Conservation (phyloP, 2,888 invertebrate genomes). For the Plemyria rubiginata region DNA sequence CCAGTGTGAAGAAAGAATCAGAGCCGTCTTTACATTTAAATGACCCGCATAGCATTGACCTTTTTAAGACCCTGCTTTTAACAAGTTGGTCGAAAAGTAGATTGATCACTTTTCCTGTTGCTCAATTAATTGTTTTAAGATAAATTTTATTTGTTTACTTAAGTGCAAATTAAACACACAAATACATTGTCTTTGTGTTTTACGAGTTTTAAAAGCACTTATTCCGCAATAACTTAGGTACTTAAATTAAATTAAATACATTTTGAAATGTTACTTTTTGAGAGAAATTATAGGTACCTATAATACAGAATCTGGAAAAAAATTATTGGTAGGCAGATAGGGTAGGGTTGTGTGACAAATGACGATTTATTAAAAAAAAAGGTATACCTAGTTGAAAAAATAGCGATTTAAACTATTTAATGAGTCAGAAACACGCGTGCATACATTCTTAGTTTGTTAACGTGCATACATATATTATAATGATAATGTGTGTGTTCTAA, state of each 20-base stretch:
- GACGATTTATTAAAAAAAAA: too few species aligned
- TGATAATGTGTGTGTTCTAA: too few species aligned
- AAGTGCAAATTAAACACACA: not conserved
- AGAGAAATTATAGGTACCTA: too few species aligned
- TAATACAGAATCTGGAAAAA: too few species aligned
- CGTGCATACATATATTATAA: too few species aligned
- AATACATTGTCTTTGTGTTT: not conserved
- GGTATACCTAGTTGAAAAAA: too few species aligned
- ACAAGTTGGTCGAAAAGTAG: slow-evolving; percentile 27
- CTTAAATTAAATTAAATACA: not conserved
- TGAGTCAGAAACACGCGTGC: too few species aligned
- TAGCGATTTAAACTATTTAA: too few species aligned
- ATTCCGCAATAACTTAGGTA: not conserved
- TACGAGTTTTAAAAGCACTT: not conserved
- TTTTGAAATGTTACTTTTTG: too few species aligned
- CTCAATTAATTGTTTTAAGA: slow-evolving; percentile 3
- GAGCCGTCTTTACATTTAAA: slow-evolving; percentile 1
- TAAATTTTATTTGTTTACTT: not conserved
- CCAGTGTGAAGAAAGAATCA: not conserved
- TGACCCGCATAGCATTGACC: slow-evolving; percentile 36
- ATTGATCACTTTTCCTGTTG: slow-evolving; percentile 18
- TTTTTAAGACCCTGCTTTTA: slow-evolving; percentile 38
- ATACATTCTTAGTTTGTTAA: too few species aligned
- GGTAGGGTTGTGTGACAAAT: too few species aligned
- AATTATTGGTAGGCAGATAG: too few species aligned